These are phyloP conservation scores for Hiodon tergisus DNA, from an alignment of 2,113 vertebrate species.

Conservation along the genomic window DNA sequence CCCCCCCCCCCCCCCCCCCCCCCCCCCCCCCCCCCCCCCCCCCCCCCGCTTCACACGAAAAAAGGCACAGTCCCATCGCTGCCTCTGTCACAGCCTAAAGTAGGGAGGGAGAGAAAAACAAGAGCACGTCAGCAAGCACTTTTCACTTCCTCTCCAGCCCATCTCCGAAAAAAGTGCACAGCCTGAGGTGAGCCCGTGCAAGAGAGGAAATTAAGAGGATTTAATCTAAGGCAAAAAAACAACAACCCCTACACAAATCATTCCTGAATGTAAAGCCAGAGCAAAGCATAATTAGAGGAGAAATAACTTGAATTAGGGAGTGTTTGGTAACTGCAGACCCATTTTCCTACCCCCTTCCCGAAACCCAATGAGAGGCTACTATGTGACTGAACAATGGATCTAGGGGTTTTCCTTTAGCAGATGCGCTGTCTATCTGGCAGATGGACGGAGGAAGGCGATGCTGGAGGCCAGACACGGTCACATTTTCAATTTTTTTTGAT, in stretches of 20 bases:
- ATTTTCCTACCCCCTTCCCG: neutral
- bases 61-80: slow-evolving; percentile 61
- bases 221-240: neutral
- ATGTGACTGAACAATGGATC: slow-evolving; percentile 4
- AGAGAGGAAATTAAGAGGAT: neutral
- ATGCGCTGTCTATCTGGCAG: neutral
- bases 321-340: neutral
- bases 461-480: slow-evolving; percentile 37
- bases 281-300: neutral
- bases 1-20: too few species aligned
- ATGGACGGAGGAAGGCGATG: neutral
- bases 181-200: slow-evolving; percentile 32
- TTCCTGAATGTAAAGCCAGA: neutral
- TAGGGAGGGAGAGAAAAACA: slow-evolving; percentile 47
- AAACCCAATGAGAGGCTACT: neutral
- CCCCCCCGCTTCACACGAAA: too few species aligned
- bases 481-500: slow-evolving; percentile 30
- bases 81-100: slow-evolving; percentile 77
- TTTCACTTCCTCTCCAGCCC: neutral
- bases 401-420: neutral
- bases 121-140: slow-evolving; percentile 36
- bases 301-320: neutral
- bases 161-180: neutral
- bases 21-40: too few species aligned
- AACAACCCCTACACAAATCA: neutral